Conservation (phyloP, 1,140 invertebrate species). For the Drosophila mayri region DNA sequence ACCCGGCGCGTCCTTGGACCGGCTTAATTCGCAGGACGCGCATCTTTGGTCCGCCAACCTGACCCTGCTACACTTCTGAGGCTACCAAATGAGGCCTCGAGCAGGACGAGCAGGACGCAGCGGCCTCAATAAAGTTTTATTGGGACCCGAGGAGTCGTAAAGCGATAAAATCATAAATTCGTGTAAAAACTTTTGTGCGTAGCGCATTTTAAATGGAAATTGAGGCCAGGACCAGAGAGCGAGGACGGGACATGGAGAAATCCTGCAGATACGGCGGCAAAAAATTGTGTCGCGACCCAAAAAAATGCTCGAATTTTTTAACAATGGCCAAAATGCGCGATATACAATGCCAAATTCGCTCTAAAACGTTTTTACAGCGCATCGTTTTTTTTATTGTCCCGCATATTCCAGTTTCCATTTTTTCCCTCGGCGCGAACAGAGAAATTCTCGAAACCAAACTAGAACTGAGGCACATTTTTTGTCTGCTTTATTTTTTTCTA, state of each 20-base stretch:
- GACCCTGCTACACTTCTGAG: constrained; percentile 69
- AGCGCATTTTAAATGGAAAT: constrained; percentile 76
- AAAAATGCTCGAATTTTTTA: constrained; percentile 81
- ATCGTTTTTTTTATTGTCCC: constrained; percentile 66
- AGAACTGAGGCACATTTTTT: constrained; percentile 81
- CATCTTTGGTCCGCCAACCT: constrained; percentile 5
- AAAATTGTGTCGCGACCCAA: constrained; percentile 73
- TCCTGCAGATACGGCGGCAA: constrained; percentile 31
- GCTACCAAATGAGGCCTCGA: constrained; percentile 79
- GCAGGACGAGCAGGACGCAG: constrained; percentile 63
- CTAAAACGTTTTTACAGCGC: constrained; percentile 72
- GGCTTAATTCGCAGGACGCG: constrained; percentile 42
- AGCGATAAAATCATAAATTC: constrained; percentile 79
- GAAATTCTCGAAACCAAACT: constrained; percentile 75
- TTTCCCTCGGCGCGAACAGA: constrained; percentile 56
- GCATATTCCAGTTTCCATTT: constrained; percentile 75
- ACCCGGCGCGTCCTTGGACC: constrained; percentile 63
- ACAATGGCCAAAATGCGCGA: constrained; percentile 72
- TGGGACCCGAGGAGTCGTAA: constrained; percentile 62
- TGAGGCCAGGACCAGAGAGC: constrained; percentile 53
- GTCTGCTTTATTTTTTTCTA: constrained; percentile 70
- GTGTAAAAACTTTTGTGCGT: constrained; percentile 68
- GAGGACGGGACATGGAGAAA: constrained; percentile 30
- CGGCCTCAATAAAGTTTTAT: constrained; percentile 77
- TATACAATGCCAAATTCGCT: constrained; percentile 65